Evolutionary conservation across 2,113 vertebrate species (phyloP), one percentile per base, ranked within the genome.

Genomic region (Gambusia holbrooki): DNA sequence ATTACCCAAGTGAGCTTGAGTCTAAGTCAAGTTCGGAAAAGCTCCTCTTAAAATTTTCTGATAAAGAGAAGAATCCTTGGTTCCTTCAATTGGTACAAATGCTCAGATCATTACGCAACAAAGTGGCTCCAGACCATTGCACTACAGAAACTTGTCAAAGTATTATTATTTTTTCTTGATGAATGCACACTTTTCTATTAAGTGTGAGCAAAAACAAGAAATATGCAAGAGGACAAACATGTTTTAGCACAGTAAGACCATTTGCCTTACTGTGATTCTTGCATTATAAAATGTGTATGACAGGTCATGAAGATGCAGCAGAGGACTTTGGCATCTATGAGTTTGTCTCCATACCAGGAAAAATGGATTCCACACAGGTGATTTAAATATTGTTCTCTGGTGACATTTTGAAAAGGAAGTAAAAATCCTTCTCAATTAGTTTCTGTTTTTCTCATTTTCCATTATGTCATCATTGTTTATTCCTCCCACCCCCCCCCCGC

Each of bases 271-370:
- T 74, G 22, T 62, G 45, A 63, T 30, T 1, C 19, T 25, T 25
- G 78, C 22, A 61, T 79, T 60, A 25, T 65, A 29, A 29, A 13
- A 30, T 83, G 48, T 90, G 13, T 85, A 77, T 83, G 77, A 75
- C 84, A 98, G 97, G 97, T 84, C 97, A 97, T 62, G 96, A 98
- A 92, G 96, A 96, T 89, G 97, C 97, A 77, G 93, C 93, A 5
- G 96, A 97, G 90, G 97, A 99, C 91, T 99, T 98, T 83, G 98
- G 97, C 63, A 97, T 98, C 87, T 99, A 99, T 40, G 98, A 99
- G 90, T 99, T 99, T 91, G 94, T 99, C 37, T 89, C 96, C 75
- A 93, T 97, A 88, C 96, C 97, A 51, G 96, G 95, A 74, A 93
- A 93, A 90, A 91, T 94, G 79, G 93, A 92, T 30, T 94, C 94